Evolutionary conservation across 2,113 vertebrate species (phyloP).

Genomic region (Heteronetta atricapilla): DNA sequence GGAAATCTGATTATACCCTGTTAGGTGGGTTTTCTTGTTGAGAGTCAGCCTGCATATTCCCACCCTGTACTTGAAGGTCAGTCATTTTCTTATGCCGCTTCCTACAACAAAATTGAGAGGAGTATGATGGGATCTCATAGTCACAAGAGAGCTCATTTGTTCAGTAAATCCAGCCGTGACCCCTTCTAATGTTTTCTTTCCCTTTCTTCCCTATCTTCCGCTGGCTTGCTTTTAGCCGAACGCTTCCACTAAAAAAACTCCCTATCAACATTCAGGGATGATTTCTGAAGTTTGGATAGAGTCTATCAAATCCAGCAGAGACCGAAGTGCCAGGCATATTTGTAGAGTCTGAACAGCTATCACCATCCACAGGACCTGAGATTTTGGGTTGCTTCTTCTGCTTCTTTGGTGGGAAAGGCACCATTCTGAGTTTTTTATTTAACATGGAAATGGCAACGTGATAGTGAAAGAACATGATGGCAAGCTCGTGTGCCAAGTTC

Average conservation of each 20-base stretch:
- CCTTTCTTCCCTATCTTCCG: constrained; percentile 5
- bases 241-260: constrained; percentile 12
- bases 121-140: constrained; percentile 65
- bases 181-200: constrained; percentile 60
- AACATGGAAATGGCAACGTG: background rate
- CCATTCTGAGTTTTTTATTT: background rate
- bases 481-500: background rate
- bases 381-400: background rate
- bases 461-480: background rate
- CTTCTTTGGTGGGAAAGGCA: background rate
- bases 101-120: constrained; percentile 67
- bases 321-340: background rate
- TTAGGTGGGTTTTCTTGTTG: constrained; percentile 44
- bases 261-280: constrained; percentile 53
- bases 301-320: constrained; percentile 26
- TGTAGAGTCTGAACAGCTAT: background rate
- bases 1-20: constrained; percentile 55
- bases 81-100: constrained; percentile 65
- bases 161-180: constrained; percentile 71
- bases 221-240: constrained; percentile 41
- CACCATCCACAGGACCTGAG: background rate
- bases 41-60: constrained; percentile 59
- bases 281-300: constrained; percentile 38
- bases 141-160: constrained; percentile 74
- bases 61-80: constrained; percentile 69